Percentiles rank a stretch among this genome's conserved stretches.
These are phyloP conservation scores for Gobio gobio DNA, from an alignment of 2,113 vertebrate genomes.

Conservation along the genomic window DNA sequence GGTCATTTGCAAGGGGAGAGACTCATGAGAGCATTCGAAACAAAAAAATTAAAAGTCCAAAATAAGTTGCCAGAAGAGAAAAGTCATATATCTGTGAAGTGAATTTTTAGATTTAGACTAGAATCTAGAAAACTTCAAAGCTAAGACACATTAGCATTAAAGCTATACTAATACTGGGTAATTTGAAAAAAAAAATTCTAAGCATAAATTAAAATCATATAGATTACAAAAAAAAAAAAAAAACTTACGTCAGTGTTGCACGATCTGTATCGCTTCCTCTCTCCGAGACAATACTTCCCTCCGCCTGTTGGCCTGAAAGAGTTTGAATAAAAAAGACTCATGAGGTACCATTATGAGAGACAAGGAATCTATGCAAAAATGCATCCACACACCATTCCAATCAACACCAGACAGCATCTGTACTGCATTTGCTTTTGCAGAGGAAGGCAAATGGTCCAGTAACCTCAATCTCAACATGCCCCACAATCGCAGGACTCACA, in stretches of 20 bases:
- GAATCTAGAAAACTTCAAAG: too few relatives aligned
- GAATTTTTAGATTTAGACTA: too few relatives aligned
- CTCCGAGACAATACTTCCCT: conserved; percentile 97
- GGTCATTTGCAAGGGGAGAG: too few relatives aligned
- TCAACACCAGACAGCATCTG: conserved; percentile 46
- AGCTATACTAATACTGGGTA: too few relatives aligned
- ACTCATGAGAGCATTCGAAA: too few relatives aligned
- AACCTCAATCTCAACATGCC: conserved; percentile 33
- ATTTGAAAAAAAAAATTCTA: too few relatives aligned
- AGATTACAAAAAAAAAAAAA: background rate
- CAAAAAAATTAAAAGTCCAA: too few relatives aligned
- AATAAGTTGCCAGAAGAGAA: too few relatives aligned
- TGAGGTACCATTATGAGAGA: conserved; percentile 46
- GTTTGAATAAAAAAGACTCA: conserved; percentile 46
- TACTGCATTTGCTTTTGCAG: conserved; percentile 27
- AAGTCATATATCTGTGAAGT: too few relatives aligned
- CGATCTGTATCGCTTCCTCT: conserved; percentile 95
- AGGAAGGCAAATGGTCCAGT: background rate
- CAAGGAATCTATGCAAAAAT: background rate
- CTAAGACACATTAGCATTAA: too few relatives aligned
- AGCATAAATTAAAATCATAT: background rate
- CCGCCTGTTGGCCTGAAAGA: conserved; percentile 90
- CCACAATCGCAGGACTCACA: background rate
- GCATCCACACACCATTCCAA: conserved; percentile 21
- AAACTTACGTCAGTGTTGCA: conserved; percentile 96